Conservation (phyloP, 2,888 invertebrate genomes). For the Cylindroiulus punctatus region DNA sequence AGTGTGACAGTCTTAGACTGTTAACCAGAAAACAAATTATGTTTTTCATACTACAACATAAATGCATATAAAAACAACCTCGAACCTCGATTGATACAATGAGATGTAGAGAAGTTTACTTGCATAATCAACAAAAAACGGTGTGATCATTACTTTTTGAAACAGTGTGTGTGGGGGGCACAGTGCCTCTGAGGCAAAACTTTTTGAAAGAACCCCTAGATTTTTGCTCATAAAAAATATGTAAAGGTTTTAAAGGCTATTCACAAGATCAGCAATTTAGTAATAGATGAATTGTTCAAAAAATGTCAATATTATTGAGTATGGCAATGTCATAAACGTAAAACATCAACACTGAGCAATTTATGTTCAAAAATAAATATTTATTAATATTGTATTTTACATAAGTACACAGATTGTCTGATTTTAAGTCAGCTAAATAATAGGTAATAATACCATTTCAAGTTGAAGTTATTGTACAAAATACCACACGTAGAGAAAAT, state of each 20-base stretch:
- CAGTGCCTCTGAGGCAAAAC: too few relatives aligned
- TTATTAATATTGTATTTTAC: conserved; percentile 2
- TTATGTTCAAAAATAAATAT: background rate
- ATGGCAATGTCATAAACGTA: too few relatives aligned
- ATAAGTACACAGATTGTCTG: background rate
- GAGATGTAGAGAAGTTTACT: background rate
- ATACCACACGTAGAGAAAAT: background rate
- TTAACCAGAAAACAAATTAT: background rate
- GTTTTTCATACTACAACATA: background rate
- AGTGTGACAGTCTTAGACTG: background rate
- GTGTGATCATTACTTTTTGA: too few relatives aligned
- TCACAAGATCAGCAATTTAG: too few relatives aligned
- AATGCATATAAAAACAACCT: background rate
- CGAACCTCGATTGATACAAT: background rate
- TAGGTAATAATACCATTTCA: background rate
- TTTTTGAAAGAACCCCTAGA: too few relatives aligned
- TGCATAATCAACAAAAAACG: too few relatives aligned
- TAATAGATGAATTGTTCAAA: too few relatives aligned
- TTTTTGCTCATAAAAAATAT: too few relatives aligned
- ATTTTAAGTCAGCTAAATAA: background rate
- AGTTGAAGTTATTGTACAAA: background rate
- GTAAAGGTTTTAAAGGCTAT: too few relatives aligned
- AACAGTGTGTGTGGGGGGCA: too few relatives aligned
- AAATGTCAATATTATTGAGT: too few relatives aligned
- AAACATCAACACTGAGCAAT: background rate